A percentile compares a stretch with the other conserved stretches of the same genome.
These are phyloP conservation scores for Drosophila gunungcola DNA, from an alignment of 1,140 invertebrate genomes.

Conservation along the genomic window DNA sequence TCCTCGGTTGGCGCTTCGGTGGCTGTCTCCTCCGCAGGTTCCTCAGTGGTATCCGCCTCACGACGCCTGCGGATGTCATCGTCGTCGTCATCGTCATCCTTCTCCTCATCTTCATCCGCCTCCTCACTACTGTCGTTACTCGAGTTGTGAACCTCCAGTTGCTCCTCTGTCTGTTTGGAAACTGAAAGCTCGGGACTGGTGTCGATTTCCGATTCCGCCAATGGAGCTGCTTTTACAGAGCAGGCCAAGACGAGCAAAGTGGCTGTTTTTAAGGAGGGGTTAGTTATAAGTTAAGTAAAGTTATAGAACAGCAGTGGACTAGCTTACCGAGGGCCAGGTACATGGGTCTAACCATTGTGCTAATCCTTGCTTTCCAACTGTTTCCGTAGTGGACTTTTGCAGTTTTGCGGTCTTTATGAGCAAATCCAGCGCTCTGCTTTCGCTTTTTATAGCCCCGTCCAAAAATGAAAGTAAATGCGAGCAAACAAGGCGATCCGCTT, in stretches of 20 bases:
- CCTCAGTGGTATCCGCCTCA: slow-evolving; percentile 32
- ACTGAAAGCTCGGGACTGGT: slow-evolving; percentile 26
- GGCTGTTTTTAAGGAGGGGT: slow-evolving; percentile 17
- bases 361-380: slow-evolving; percentile 40
- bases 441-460: slow-evolving; percentile 74
- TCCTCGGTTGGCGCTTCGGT: slow-evolving; percentile 46
- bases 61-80: slow-evolving; percentile 56
- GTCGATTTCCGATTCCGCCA: slow-evolving; percentile 19
- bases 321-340: slow-evolving; percentile 61
- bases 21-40: slow-evolving; percentile 18
- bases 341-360: slow-evolving; percentile 64
- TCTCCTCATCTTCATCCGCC: slow-evolving; percentile 38
- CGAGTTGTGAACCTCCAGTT: slow-evolving; percentile 15
- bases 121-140: slow-evolving; percentile 61
- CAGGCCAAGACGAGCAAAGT: slow-evolving; percentile 54
- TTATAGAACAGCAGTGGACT: not conserved
- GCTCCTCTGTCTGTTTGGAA: slow-evolving; percentile 11
- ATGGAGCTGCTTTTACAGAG: slow-evolving; percentile 37
- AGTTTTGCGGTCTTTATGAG: slow-evolving; percentile 82
- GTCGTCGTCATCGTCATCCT: slow-evolving; percentile 52
- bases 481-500: slow-evolving; percentile 48
- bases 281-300: not conserved
- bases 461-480: slow-evolving; percentile 69
- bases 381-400: slow-evolving; percentile 67
- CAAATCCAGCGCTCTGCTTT: slow-evolving; percentile 76